A percentile compares a stretch with the other conserved stretches of the same genome.
These are phyloP conservation scores for Dromas ardeola DNA, from an alignment of 2,113 vertebrate species.

Conservation along the genomic window DNA sequence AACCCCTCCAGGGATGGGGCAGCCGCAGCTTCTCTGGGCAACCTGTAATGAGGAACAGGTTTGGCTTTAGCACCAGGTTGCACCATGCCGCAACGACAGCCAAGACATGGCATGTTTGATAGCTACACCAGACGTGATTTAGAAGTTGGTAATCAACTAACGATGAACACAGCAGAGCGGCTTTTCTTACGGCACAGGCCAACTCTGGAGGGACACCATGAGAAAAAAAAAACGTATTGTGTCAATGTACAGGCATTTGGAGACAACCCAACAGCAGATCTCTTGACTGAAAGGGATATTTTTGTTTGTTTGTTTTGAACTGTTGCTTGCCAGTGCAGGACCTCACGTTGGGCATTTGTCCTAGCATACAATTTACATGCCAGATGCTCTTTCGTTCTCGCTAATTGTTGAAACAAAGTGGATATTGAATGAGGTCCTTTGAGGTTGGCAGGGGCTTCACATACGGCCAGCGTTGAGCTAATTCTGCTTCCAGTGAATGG, in stretches of 20 bases:
- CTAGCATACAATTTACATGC: background rate
- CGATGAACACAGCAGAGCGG: background rate
- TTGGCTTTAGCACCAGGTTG: background rate
- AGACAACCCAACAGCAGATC: background rate
- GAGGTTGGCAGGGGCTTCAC: background rate
- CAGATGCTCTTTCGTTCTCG: background rate
- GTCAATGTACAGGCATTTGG: background rate
- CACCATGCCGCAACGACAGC: background rate
- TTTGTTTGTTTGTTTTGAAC: conserved; percentile 30
- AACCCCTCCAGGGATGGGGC: background rate
- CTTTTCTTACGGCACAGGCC: background rate
- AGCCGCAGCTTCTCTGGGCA: background rate
- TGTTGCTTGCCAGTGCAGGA: conserved; percentile 43
- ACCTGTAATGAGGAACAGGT: background rate
- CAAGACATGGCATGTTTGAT: background rate
- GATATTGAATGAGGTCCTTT: conserved; percentile 19
- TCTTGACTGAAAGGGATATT: conserved; percentile 4
- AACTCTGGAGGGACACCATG: background rate
- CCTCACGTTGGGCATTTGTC: conserved; percentile 11
- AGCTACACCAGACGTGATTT: background rate
- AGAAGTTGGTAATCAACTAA: background rate
- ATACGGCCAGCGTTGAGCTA: background rate
- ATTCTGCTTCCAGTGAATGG: background rate
- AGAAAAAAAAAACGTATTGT: background rate
- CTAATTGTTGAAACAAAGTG: conserved; percentile 30